Evolutionary conservation across 2,113 vertebrate genomes (phyloP).

Genomic region (Mormoops blainvillei): DNA sequence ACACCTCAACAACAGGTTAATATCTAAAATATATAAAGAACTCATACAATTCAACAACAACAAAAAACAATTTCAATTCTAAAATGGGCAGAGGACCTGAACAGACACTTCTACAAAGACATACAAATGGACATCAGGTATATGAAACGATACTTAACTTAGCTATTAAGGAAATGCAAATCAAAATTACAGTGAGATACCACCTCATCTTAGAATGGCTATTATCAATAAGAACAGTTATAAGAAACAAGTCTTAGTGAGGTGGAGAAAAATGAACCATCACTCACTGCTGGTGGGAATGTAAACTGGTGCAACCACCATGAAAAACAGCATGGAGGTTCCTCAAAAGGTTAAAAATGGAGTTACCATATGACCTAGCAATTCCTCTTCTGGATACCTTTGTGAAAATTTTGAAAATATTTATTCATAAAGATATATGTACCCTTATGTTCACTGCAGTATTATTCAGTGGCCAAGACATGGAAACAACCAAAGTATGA

Average conservation of each 20-base stretch:
- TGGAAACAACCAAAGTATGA: background rate
- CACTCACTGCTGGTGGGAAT: background rate
- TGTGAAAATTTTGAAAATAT: background rate
- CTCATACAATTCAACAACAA: background rate
- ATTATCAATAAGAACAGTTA: background rate
- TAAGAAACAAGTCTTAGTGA: background rate
- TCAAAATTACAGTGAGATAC: background rate
- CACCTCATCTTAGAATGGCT: background rate
- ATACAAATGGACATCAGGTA: background rate
- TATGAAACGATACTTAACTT: background rate
- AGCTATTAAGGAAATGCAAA: background rate
- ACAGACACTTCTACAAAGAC: background rate
- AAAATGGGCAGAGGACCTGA: background rate
- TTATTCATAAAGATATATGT: background rate
- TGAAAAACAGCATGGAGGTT: background rate
- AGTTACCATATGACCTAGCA: background rate
- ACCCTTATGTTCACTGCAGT: background rate
- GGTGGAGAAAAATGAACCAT: background rate
- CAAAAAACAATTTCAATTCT: background rate
- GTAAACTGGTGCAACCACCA: too few species aligned
- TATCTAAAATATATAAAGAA: background rate
- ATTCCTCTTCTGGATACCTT: background rate
- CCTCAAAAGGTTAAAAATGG: background rate
- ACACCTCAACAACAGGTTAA: background rate
- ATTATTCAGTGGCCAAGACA: background rate